Evolutionary conservation across 2,888 invertebrate species (phyloP).

Genomic region (Aspidiotus destructor): DNA sequence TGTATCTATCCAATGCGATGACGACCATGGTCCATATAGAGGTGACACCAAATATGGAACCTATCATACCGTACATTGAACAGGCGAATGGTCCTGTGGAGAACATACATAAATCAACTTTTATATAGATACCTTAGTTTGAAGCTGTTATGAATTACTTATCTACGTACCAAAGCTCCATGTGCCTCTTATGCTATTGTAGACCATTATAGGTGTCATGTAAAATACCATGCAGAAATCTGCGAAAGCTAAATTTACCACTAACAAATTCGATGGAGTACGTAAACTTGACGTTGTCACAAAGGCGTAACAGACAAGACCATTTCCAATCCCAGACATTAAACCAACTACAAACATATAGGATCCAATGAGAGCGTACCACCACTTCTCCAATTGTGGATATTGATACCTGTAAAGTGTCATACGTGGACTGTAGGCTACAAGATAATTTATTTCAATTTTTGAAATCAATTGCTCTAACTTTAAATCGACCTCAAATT

Average conservation of each 20-base stretch:
- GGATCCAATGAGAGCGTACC: constrained; percentile 72
- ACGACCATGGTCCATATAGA: constrained; percentile 90
- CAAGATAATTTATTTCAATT: too few relatives aligned
- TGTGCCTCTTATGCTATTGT: constrained; percentile 69
- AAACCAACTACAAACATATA: constrained; percentile 66
- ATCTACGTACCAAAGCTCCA: constrained; percentile 52
- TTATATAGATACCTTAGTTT: not conserved
- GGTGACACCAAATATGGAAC: constrained; percentile 78
- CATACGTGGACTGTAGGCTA: too few relatives aligned
- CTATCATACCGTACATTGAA: constrained; percentile 74
- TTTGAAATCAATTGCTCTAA: too few relatives aligned
- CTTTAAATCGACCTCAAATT: too few relatives aligned
- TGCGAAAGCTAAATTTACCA: constrained; percentile 83
- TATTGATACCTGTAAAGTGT: constrained; percentile 67
- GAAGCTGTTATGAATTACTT: constrained; percentile 38
- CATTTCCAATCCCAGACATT: constrained; percentile 60
- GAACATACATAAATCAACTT: not conserved
- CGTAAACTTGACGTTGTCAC: constrained; percentile 61
- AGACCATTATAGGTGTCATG: constrained; percentile 72
- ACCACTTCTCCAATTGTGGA: constrained; percentile 77
- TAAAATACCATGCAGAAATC: constrained; percentile 80
- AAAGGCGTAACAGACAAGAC: constrained; percentile 62
- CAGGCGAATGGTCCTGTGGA: constrained; percentile 67
- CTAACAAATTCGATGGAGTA: constrained; percentile 82
- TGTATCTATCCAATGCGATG: constrained; percentile 87